Evolutionary conservation across 1,140 invertebrate species (phyloP).

Genomic region (Mylabris phalerata): DNA sequence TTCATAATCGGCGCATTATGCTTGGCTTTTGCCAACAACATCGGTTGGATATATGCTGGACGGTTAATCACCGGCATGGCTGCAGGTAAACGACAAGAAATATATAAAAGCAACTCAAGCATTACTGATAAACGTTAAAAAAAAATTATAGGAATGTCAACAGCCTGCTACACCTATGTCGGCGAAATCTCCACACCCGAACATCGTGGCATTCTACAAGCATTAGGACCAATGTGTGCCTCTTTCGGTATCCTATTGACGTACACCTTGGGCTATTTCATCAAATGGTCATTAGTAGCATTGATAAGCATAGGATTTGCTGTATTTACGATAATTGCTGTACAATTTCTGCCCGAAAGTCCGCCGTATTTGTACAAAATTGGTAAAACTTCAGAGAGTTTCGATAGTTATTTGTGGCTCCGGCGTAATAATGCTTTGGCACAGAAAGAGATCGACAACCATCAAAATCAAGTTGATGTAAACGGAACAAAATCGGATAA

Average conservation of each 20-base stretch:
- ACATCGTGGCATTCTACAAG: slow-evolving; percentile 50
- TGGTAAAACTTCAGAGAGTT: slow-evolving; percentile 49
- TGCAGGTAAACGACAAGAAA: slow-evolving; percentile 46
- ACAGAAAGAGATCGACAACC: slow-evolving; percentile 52
- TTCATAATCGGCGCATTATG: slow-evolving; percentile 69
- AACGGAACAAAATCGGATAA: neutral
- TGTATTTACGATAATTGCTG: slow-evolving; percentile 52
- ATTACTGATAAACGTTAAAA: neutral
- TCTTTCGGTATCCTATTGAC: slow-evolving; percentile 60
- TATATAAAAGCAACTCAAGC: neutral
- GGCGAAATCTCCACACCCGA: slow-evolving; percentile 51
- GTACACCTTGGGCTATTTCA: slow-evolving; percentile 54
- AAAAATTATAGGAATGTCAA: slow-evolving; percentile 50
- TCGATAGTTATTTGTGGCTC: slow-evolving; percentile 50
- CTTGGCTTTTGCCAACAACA: slow-evolving; percentile 56
- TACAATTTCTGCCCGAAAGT: slow-evolving; percentile 63
- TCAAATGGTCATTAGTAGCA: slow-evolving; percentile 56
- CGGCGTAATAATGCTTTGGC: slow-evolving; percentile 49
- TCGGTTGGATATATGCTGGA: slow-evolving; percentile 57
- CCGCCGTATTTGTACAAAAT: slow-evolving; percentile 55
- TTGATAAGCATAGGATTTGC: slow-evolving; percentile 54
- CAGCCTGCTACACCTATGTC: slow-evolving; percentile 55
- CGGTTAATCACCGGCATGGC: slow-evolving; percentile 68
- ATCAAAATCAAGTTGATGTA: slow-evolving; percentile 16
- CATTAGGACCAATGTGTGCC: slow-evolving; percentile 56